Evolutionary conservation across 2,113 vertebrate genomes (phyloP).

Genomic region (Ophiodon elongatus): DNA sequence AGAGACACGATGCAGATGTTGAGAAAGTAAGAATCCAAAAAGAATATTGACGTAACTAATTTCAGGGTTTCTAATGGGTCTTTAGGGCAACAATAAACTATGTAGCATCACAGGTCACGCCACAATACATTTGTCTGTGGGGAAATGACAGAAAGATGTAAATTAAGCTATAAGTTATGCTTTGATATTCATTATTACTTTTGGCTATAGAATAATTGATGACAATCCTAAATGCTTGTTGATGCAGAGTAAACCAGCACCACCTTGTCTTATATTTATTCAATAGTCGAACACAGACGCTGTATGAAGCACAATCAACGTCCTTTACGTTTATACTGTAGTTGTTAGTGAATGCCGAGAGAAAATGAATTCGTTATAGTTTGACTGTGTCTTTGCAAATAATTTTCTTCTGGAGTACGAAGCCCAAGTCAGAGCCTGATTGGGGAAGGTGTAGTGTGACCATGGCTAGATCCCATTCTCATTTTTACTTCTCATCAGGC

Average conservation of each 20-base stretch:
- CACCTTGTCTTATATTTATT: neutral
- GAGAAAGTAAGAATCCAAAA: constrained; percentile 88
- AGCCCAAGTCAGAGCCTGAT: neutral
- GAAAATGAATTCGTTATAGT: neutral
- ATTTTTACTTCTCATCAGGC: constrained; percentile 1
- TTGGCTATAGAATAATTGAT: neutral
- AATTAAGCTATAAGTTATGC: neutral
- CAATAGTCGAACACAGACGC: neutral
- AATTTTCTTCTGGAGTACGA: neutral
- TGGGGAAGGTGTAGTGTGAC: neutral
- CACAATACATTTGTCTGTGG: neutral
- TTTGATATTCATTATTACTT: neutral
- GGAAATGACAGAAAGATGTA: neutral
- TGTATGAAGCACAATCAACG: neutral
- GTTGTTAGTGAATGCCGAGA: too few relatives aligned
- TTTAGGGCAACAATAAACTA: neutral
- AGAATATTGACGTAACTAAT: neutral
- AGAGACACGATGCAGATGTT: constrained; percentile 92
- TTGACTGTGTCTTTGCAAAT: neutral
- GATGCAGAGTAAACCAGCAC: neutral
- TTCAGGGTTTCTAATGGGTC: neutral
- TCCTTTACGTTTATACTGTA: neutral
- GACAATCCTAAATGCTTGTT: neutral
- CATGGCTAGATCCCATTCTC: neutral
- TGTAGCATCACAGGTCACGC: neutral